Evolutionary conservation across 2,113 vertebrate genomes (phyloP).

Genomic region (Pygoscelis antarcticus): DNA sequence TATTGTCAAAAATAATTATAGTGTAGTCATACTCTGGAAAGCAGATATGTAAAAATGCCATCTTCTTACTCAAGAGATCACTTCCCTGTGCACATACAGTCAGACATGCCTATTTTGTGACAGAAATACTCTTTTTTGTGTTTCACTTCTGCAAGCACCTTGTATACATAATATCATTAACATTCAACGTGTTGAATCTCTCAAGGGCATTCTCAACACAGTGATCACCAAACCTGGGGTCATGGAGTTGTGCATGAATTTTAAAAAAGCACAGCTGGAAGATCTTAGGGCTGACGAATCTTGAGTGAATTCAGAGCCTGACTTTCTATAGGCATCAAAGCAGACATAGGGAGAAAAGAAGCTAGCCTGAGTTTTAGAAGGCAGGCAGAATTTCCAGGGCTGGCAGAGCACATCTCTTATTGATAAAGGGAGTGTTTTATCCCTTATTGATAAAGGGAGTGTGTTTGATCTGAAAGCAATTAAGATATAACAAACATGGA

Average conservation of each 20-base stretch:
- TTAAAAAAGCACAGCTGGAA: background rate
- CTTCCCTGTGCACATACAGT: background rate
- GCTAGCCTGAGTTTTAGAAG: background rate
- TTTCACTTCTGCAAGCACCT: background rate
- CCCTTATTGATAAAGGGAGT: background rate
- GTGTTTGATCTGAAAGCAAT: background rate
- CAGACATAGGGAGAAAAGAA: background rate
- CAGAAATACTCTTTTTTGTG: background rate
- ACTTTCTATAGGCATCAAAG: background rate
- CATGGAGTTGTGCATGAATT: background rate
- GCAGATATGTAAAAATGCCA: background rate
- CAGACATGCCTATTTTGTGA: background rate
- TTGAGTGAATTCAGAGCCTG: background rate
- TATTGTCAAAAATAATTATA: slow-evolving; percentile 1
- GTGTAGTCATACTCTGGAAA: background rate
- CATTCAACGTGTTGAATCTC: background rate
- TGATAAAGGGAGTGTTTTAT: background rate
- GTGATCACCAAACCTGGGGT: background rate
- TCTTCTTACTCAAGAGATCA: background rate
- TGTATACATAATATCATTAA: background rate
- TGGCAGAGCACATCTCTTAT: background rate
- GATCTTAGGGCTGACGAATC: background rate
- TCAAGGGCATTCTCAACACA: background rate
- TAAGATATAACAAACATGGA: background rate
- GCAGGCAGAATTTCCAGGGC: background rate